Conservation (phyloP, 2,797 vertebrate genomes). For the Galago senegalensis region DNA sequence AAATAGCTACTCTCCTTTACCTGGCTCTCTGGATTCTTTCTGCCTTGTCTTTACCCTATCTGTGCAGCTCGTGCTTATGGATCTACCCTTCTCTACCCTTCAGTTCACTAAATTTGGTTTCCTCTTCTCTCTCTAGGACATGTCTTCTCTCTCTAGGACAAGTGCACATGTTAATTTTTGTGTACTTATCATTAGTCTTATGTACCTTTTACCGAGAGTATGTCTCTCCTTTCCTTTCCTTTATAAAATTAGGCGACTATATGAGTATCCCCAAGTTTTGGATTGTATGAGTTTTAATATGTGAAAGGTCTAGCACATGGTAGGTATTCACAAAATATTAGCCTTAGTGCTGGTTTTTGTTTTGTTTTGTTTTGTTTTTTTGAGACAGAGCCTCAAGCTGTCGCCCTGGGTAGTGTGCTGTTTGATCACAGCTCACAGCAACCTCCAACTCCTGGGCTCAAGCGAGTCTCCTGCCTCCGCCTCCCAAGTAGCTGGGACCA, state of each 20-base stretch:
- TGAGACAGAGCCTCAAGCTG: too few relatives aligned
- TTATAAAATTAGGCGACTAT: constrained; percentile 37
- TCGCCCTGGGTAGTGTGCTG: too few relatives aligned
- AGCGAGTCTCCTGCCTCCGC: too few relatives aligned
- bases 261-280: constrained; percentile 35
- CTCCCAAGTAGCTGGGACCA: too few relatives aligned
- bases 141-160: too few relatives aligned
- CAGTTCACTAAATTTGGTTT: background rate
- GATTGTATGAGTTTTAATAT: background rate
- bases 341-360: background rate
- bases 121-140: background rate
- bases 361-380: too few relatives aligned
- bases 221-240: constrained; percentile 37
- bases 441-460: too few relatives aligned
- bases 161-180: background rate
- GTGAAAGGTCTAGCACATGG: background rate
- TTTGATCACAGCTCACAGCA: too few relatives aligned
- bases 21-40: constrained; percentile 1
- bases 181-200: background rate
- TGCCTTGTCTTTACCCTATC: constrained; percentile 21
- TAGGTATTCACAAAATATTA: constrained; percentile 15
- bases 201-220: constrained; percentile 4
- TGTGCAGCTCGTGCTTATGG: background rate
- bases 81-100: background rate
- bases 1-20: background rate